These are phyloP conservation scores for Callyntrura sp. DNA, from an alignment of 2,888 invertebrate species.

Conservation along the genomic window DNA sequence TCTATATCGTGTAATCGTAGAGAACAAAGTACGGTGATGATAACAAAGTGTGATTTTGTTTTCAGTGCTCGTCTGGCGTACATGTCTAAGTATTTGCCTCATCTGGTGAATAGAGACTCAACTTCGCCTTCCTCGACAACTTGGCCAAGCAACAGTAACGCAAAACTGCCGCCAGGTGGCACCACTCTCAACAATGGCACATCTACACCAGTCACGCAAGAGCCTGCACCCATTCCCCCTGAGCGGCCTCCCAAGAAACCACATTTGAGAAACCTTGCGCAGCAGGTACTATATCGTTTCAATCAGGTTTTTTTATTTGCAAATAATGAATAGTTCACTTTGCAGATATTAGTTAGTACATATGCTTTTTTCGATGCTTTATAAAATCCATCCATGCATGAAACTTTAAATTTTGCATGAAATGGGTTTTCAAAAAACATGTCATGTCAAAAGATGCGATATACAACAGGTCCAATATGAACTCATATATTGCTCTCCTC, in stretches of 20 bases:
- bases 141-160: constrained; percentile 53
- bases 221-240: constrained; percentile 85
- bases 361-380: no score
- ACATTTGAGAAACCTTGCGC: constrained; percentile 86
- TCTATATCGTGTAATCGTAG: no score
- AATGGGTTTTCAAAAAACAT: no score
- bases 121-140: constrained; percentile 56
- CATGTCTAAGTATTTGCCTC: constrained; percentile 84
- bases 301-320: neutral
- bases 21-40: no score
- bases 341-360: no score
- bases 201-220: constrained; percentile 73
- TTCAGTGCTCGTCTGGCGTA: constrained; percentile 83
- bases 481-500: constrained; percentile 8
- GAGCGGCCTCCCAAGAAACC: constrained; percentile 93
- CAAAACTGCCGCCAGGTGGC: constrained; percentile 74
- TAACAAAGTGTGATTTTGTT: constrained; percentile 27
- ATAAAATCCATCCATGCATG: no score
- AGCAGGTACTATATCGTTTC: constrained; percentile 81
- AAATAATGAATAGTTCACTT: neutral
- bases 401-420: no score
- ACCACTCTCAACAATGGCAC: constrained; percentile 32
- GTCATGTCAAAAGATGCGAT: neutral
- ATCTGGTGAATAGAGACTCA: constrained; percentile 82
- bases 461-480: neutral